Evolutionary conservation across 2,888 invertebrate genomes (phyloP).

Genomic region (Drosophila maculinotata): DNA sequence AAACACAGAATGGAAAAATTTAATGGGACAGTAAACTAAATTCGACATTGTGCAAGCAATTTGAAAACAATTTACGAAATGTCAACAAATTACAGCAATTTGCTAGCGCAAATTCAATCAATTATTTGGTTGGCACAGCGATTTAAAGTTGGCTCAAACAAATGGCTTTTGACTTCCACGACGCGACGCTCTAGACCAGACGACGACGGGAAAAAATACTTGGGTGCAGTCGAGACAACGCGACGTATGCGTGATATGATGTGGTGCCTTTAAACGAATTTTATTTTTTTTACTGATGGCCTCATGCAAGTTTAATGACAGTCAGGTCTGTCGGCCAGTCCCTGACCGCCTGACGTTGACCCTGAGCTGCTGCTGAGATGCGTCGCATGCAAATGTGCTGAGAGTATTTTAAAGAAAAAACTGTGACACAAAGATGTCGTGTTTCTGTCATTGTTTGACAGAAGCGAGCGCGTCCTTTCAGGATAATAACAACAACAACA

Average conservation of each 20-base stretch:
- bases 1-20: slow-evolving; percentile 27
- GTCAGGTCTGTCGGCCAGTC: slow-evolving; percentile 32
- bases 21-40: slow-evolving; percentile 47
- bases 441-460: slow-evolving; percentile 42
- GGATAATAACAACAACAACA: slow-evolving; percentile 7
- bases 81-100: slow-evolving; percentile 71
- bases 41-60: slow-evolving; percentile 47
- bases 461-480: slow-evolving; percentile 18
- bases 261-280: slow-evolving; percentile 28
- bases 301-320: slow-evolving; percentile 58
- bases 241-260: slow-evolving; percentile 49
- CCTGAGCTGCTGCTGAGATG: slow-evolving; percentile 35
- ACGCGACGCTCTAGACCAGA: slow-evolving; percentile 7
- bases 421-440: slow-evolving; percentile 33
- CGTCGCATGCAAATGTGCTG: slow-evolving; percentile 21
- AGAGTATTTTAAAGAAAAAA: background rate
- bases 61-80: slow-evolving; percentile 64
- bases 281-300: slow-evolving; percentile 8
- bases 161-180: slow-evolving; percentile 14
- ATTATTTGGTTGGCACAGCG: slow-evolving; percentile 41
- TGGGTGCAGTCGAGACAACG: slow-evolving; percentile 43
- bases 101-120: slow-evolving; percentile 48
- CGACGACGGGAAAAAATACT: background rate
- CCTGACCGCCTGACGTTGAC: slow-evolving; percentile 41
- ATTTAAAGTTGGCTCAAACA: slow-evolving; percentile 34